Percentiles rank a stretch among this genome's conserved stretches.
These are phyloP conservation scores for Ruditapes philippinarum DNA, from an alignment of 1,140 invertebrate genomes.

Conservation along the genomic window DNA sequence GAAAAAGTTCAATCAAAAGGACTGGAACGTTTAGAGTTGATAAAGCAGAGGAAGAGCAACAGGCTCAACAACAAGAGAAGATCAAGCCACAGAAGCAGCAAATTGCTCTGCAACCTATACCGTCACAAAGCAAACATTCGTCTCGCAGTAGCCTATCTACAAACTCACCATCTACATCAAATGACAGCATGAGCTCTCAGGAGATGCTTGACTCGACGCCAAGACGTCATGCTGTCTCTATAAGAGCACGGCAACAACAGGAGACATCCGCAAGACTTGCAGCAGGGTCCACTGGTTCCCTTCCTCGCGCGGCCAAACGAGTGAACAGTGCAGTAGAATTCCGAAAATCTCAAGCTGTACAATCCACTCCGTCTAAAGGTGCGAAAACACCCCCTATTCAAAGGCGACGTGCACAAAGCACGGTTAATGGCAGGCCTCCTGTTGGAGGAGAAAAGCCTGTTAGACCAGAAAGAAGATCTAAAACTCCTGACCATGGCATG, in stretches of 20 bases:
- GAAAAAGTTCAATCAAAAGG: conserved; percentile 70
- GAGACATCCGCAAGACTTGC: conserved; percentile 46
- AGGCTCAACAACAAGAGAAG: background rate
- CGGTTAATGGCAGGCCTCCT: conserved; percentile 55
- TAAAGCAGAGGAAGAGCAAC: conserved; percentile 46
- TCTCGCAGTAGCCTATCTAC: conserved; percentile 58
- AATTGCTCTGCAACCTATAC: conserved; percentile 52
- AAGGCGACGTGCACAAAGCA: conserved; percentile 47
- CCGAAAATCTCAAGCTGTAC: conserved; percentile 49
- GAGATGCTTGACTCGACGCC: conserved; percentile 58
- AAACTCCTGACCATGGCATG: conserved; percentile 44
- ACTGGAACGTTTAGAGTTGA: conserved; percentile 76
- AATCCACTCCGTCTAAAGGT: background rate
- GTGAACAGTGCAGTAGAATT: conserved; percentile 61
- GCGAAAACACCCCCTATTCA: conserved; percentile 13
- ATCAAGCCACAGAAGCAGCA: conserved; percentile 5
- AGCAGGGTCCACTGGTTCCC: conserved; percentile 57
- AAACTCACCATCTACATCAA: conserved; percentile 69
- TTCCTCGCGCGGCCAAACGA: conserved; percentile 52
- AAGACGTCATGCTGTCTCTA: conserved; percentile 25
- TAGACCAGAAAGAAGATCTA: conserved; percentile 39
- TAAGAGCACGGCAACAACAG: conserved; percentile 46
- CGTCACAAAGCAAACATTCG: conserved; percentile 36
- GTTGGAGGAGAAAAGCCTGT: conserved; percentile 53
- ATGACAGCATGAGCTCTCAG: conserved; percentile 73